These are phyloP conservation scores for Tetanocera ferruginea DNA, from an alignment of 2,888 invertebrate genomes.

Conservation along the genomic window DNA sequence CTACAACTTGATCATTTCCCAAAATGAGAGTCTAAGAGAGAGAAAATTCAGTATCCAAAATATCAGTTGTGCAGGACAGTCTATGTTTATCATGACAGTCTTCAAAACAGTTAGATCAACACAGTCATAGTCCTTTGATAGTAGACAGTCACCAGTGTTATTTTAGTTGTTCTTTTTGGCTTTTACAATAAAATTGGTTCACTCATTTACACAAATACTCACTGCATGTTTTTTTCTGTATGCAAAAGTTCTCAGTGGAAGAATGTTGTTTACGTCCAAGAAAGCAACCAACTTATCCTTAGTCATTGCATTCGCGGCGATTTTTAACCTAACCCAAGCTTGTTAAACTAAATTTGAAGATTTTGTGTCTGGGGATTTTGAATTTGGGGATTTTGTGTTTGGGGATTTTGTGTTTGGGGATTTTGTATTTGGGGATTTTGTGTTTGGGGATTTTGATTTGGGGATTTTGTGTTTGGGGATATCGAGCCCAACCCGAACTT, in stretches of 20 bases:
- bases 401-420: too few species aligned
- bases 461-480: too few species aligned
- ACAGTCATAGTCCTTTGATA: slow-evolving; percentile 35
- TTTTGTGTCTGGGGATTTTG: too few species aligned
- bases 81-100: not conserved
- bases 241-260: slow-evolving; percentile 29
- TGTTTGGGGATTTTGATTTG: too few species aligned
- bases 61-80: not conserved
- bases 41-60: slow-evolving; percentile 32
- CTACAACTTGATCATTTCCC: not conserved
- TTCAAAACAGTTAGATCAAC: slow-evolving; percentile 1
- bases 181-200: slow-evolving; percentile 17
- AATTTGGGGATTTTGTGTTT: too few species aligned
- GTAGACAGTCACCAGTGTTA: not conserved
- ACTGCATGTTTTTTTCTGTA: slow-evolving; percentile 25
- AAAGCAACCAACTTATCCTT: too few species aligned
- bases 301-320: too few species aligned
- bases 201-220: slow-evolving; percentile 26
- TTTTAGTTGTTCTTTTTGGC: not conserved
- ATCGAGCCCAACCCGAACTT: too few species aligned
- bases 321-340: too few species aligned
- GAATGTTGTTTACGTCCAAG: too few species aligned
- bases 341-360: too few species aligned
- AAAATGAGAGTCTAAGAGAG: not conserved
- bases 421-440: too few species aligned